Base-by-base conservation (phyloP, 2,797 vertebrate species). In the Smutsia temminckii region DNA sequence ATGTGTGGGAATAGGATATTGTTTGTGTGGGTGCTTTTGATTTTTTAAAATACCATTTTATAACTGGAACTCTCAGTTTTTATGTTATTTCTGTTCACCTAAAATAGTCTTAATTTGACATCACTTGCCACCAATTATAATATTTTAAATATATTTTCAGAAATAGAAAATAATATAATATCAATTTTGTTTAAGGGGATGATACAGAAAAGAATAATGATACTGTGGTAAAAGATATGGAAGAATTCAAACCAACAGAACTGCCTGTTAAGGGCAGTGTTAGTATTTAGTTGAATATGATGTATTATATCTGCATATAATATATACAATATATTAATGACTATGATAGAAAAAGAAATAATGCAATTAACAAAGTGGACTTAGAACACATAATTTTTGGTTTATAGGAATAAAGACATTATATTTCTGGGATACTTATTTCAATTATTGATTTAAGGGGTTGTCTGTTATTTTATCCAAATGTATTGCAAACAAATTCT, bases 81-180 rank as follows among this genome's bases (percentile, higher is more conserved):
- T 74, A 79, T 64, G 10, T 13, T 88, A 17, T 66, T 89, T 55
- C n/a, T 75, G 8, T 63, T 94, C 29, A 49, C 81, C 32, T 72
- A 25, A 63, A 85, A 69, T 86, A 69, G 37, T 27, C 34, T n/a
- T 94, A 74, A 89, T 68, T 78, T 95, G 84, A 83, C 23, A 77
- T 96, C 16, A 74, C 25, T 95, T 89, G 51, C 0, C 53, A 68
- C 18, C 37, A 80, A 37, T 64, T 80, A 69, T 17, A 61, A 64
- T 34, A 59, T 55, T 93, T 91, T 63, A 89, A 87, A 75, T 80
- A 42, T 66, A 79, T 57, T 86, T 93, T 91, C 42, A 89, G 64
- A 91, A 85, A 72, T 85, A 11, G 51, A 68, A 86, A 71, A 85
- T 11, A 81, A 64, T 89, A 78, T 87, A n/a, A 9, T 61, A 78